phyloP scores from a whole-genome alignment of 2,888 invertebrate species.

The Cheilosia grossa region DNA sequence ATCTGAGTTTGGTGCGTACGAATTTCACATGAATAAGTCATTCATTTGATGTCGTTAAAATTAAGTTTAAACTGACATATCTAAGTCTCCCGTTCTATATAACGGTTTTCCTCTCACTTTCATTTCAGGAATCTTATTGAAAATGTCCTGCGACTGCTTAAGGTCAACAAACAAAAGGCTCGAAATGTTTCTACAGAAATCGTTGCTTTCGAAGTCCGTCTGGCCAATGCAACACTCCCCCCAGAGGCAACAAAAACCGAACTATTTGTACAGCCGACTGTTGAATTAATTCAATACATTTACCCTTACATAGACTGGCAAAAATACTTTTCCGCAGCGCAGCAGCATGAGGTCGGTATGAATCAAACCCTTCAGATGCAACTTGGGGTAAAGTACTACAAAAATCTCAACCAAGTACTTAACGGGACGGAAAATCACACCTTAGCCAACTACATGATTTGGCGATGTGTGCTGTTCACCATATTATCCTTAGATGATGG shows the following conservation, averaged over 20 bases:
- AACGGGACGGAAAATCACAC: conserved; percentile 45
- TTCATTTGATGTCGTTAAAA: no score
- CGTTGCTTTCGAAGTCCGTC: conserved; percentile 74
- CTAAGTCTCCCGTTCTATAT: no score
- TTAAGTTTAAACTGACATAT: no score
- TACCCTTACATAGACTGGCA: conserved; percentile 70
- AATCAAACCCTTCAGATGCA: conserved; percentile 83
- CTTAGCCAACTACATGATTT: conserved; percentile 75
- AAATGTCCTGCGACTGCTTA: conserved; percentile 54
- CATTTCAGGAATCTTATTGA: conserved; percentile 81
- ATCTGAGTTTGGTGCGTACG: no score
- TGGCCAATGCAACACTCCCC: conserved; percentile 73
- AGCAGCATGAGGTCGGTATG: not conserved
- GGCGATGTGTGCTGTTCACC: conserved; percentile 59
- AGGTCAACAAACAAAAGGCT: conserved; percentile 52
- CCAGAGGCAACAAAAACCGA: conserved; percentile 47
- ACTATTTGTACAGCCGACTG: conserved; percentile 34
- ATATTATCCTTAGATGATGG: conserved; percentile 48
- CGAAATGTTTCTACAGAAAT: conserved; percentile 68
- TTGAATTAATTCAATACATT: conserved; percentile 33
- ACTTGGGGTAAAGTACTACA: conserved; percentile 83
- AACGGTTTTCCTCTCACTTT: not conserved
- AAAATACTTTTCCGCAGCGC: conserved; percentile 60
- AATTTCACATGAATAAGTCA: no score
- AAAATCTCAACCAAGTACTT: conserved; percentile 59